Conservation (phyloP, 2,888 invertebrate species). For the Brassicogethes aeneus region DNA sequence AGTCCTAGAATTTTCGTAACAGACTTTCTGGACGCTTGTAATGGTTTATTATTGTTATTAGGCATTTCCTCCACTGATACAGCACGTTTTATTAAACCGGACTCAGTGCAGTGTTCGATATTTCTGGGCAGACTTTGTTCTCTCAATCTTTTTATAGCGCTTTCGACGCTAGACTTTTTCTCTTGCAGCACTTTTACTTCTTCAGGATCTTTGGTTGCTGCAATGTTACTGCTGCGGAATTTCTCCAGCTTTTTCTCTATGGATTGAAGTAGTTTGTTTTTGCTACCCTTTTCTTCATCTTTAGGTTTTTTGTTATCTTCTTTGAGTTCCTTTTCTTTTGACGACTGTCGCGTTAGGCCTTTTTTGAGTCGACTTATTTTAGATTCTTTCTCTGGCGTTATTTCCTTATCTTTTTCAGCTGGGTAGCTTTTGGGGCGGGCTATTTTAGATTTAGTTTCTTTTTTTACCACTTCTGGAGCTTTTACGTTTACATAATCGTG, state of each 20-base stretch:
- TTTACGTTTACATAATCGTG: slow-evolving; percentile 31
- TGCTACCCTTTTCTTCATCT: slow-evolving; percentile 31
- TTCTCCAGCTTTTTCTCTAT: slow-evolving; percentile 72
- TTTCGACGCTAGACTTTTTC: slow-evolving; percentile 42
- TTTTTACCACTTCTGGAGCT: slow-evolving; percentile 20
- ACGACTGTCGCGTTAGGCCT: slow-evolving; percentile 47
- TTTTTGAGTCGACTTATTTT: slow-evolving; percentile 36
- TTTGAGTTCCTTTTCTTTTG: slow-evolving; percentile 26
- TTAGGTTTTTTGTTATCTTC: slow-evolving; percentile 27
- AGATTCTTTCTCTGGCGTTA: slow-evolving; percentile 2
- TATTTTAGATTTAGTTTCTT: slow-evolving; percentile 41
- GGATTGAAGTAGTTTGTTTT: slow-evolving; percentile 57
- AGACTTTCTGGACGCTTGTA: slow-evolving; percentile 53
- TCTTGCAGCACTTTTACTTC: slow-evolving; percentile 23
- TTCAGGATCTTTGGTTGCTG: slow-evolving; percentile 39
- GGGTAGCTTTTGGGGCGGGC: slow-evolving; percentile 51
- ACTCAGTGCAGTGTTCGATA: slow-evolving; percentile 47
- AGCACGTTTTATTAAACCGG: slow-evolving; percentile 59
- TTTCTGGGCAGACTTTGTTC: slow-evolving; percentile 58
- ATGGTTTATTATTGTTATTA: slow-evolving; percentile 35
- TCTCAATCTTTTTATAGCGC: slow-evolving; percentile 50
- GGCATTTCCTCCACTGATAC: slow-evolving; percentile 60
- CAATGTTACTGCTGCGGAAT: slow-evolving; percentile 42
- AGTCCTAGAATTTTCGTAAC: slow-evolving; percentile 69
- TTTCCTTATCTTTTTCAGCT: slow-evolving; percentile 33